Evolutionary conservation across 2,888 invertebrate species (phyloP), one percentile per base, ranked within the genome.

Genomic region (Lypha dubia): DNA sequence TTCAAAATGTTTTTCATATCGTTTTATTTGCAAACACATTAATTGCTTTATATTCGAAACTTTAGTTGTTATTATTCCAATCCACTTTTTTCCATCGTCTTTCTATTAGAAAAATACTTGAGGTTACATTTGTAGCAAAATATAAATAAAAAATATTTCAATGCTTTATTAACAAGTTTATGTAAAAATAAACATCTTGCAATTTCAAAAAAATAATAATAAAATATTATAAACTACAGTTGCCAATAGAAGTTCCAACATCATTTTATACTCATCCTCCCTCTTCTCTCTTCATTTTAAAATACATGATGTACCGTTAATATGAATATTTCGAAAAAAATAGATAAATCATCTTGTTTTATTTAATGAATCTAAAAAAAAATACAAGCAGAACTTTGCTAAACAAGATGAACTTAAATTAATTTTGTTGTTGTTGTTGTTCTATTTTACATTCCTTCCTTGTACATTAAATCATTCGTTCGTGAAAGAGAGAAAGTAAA

Each of bases 321-420:
- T 56, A 62, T 24, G 5, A 22, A 11, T 56, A 38, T 73, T 79
- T 38, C 3, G 49, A 22, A 60, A 28, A 60, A 28, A 41, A 67
- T 74, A 80, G 51, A 67, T 28, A 15, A 46, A 49, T 13, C 56
- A 79, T 58, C 60, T 67, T 80, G 80, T 80, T 79, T 56, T 35
- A 20, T 65, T 56, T 56, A 60, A 60, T 60, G 24, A 73, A 73
- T 24, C 70, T 22, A 15, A 60, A 46, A 68, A 51, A 56, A 70
- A 79, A 49, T 56, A 58, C 62, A 63, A 51, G 38, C n/a, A 63
- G 28, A n/a, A 60, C 46, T 51, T n/a, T 53, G 41, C 28, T 44
- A 53, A 63, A 24, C 60, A 77, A 65, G 20, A 53, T 62, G n/a
- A 68, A 53, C 44, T 68, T 75, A 62, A 62, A 75, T 74, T 68